Percentiles rank a stretch among this genome's conserved stretches.
Evolutionary conservation across 2,113 vertebrate genomes (phyloP).

Genomic region (Podiceps cristatus): DNA sequence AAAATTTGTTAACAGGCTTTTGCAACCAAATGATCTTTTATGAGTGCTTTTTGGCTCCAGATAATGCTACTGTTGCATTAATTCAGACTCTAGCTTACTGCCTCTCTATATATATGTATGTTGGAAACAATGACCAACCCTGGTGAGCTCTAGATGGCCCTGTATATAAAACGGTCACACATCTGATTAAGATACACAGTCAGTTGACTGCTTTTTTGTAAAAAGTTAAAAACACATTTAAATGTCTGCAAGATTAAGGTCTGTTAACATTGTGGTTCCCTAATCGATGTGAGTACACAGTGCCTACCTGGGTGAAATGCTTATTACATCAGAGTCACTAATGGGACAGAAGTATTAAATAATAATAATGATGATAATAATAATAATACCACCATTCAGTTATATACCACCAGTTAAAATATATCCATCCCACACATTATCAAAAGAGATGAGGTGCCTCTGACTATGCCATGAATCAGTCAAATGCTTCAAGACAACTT

Average conservation of each 20-base stretch:
- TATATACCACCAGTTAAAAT: not conserved
- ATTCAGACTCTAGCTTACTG: not conserved
- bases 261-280: not conserved
- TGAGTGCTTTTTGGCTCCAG: not conserved
- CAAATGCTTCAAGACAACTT: constrained; percentile 38
- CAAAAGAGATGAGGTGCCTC: not conserved
- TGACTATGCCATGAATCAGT: constrained; percentile 5
- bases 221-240: not conserved
- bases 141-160: not conserved
- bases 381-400: not conserved
- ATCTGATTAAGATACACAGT: not conserved
- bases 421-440: not conserved
- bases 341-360: not conserved
- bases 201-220: not conserved
- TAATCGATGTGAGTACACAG: not conserved
- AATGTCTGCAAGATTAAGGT: not conserved
- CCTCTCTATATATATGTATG: not conserved
- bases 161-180: not conserved
- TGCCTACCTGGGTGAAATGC: not conserved
- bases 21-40: constrained; percentile 12
- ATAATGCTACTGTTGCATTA: not conserved
- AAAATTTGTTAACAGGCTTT: not conserved
- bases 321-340: not conserved
- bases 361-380: not conserved
- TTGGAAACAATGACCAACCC: not conserved